These are phyloP conservation scores for Cygnus olor DNA, from an alignment of 2,797 vertebrate species.

Conservation along the genomic window DNA sequence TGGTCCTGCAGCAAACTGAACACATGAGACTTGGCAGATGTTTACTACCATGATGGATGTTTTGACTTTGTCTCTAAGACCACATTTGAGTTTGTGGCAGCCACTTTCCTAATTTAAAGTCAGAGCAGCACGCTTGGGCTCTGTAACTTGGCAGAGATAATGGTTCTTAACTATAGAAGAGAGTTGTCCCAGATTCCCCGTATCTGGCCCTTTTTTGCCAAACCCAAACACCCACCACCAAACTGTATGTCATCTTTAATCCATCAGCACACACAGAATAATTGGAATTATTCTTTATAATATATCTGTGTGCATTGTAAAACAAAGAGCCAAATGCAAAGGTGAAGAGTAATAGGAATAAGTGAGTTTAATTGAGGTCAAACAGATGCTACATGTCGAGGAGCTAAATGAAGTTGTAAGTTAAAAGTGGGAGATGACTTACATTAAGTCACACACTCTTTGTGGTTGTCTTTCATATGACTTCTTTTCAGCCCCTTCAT, in stretches of 20 bases:
- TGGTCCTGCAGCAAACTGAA: neutral
- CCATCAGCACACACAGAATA: neutral
- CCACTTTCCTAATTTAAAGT: conserved; percentile 1
- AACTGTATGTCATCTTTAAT: neutral
- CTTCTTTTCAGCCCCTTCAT: neutral
- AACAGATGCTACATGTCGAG: neutral
- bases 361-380: conserved; percentile 44
- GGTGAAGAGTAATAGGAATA: neutral
- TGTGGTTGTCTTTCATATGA: neutral
- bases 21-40: conserved; percentile 35
- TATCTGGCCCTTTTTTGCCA: neutral
- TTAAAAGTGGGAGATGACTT: neutral
- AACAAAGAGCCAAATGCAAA: neutral
- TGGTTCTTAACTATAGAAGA: neutral
- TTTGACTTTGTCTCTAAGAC: neutral
- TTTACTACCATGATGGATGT: conserved; percentile 17
- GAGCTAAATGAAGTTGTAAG: conserved; percentile 23
- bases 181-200: neutral
- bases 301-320: neutral
- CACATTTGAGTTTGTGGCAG: conserved; percentile 11
- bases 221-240: neutral
- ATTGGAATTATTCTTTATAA: conserved; percentile 16
- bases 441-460: neutral
- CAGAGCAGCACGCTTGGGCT: neutral
- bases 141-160: conserved; percentile 27